These are phyloP conservation scores for Cricetomys ansorgei DNA, from an alignment of 2,113 vertebrate genomes.

Conservation along the genomic window DNA sequence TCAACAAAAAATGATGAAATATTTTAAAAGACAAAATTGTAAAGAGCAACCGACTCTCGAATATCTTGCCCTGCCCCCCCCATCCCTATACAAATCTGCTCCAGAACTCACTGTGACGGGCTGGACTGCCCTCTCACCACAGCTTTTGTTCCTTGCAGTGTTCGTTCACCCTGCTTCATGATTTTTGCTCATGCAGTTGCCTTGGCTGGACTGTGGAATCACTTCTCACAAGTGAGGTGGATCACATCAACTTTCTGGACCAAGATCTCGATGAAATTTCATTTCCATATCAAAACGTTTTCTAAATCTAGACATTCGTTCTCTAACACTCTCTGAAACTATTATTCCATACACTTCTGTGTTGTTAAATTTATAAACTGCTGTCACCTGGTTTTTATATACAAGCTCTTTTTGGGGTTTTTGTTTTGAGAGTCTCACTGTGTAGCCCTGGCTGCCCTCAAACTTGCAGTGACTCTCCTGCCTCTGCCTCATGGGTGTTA, in stretches of 20 bases:
- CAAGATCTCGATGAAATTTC: conserved; percentile 21
- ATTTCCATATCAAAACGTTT: background rate
- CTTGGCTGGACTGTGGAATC: background rate
- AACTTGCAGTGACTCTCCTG: background rate
- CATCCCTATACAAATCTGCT: conserved; percentile 22
- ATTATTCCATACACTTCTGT: background rate
- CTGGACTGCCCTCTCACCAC: background rate
- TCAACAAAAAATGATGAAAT: background rate
- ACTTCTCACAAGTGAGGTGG: conserved; percentile 36
- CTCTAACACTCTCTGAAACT: background rate
- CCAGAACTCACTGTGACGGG: background rate
- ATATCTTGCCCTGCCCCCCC: background rate
- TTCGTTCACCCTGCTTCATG: background rate
- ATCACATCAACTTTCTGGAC: background rate
- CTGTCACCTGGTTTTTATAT: too few species aligned
- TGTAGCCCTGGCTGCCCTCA: background rate
- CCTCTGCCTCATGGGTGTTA: background rate
- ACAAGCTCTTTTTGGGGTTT: conserved; percentile 5
- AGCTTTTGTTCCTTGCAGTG: background rate
- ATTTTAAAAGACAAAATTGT: background rate
- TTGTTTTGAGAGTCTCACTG: background rate
- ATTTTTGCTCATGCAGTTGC: background rate
- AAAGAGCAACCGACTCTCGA: background rate
- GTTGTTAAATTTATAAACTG: background rate
- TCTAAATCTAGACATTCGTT: background rate